Evolutionary conservation across 2,888 invertebrate genomes (phyloP).

Genomic region (Scaptomyza caliginosa): DNA sequence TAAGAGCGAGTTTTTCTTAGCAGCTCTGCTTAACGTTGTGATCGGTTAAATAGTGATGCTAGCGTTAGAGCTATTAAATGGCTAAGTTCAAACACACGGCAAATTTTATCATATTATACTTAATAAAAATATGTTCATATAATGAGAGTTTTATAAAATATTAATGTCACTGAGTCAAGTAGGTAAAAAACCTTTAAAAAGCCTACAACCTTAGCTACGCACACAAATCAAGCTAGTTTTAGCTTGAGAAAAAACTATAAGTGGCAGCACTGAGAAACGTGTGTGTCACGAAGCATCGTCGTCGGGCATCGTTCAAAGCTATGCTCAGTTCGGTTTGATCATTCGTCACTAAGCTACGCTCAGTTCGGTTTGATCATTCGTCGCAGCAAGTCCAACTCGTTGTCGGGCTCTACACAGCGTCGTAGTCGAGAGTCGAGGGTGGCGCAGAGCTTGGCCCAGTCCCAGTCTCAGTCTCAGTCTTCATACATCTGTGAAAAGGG

Average conservation of each 20-base stretch:
- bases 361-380: constrained; percentile 67
- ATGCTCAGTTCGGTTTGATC: constrained; percentile 68
- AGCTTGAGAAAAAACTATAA: constrained; percentile 8
- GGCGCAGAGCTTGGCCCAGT: constrained; percentile 60
- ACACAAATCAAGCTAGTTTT: constrained; percentile 10
- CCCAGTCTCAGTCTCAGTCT: constrained; percentile 39
- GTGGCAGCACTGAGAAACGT: constrained; percentile 7
- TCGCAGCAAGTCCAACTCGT: constrained; percentile 60
- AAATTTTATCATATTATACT: background rate
- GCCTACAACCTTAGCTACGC: background rate
- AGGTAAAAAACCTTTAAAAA: background rate
- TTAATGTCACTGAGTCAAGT: background rate
- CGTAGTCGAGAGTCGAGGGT: constrained; percentile 58
- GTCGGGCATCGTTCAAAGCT: constrained; percentile 40
- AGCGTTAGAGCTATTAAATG: background rate
- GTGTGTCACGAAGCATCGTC: constrained; percentile 41
- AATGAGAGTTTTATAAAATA: background rate
- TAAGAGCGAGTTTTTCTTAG: constrained; percentile 36
- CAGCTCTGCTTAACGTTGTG: constrained; percentile 9
- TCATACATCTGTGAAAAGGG: constrained; percentile 44
- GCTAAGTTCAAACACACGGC: background rate
- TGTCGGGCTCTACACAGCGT: constrained; percentile 47
- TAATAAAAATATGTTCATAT: background rate
- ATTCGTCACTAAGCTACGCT: constrained; percentile 70
- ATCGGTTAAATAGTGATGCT: background rate